Evolutionary conservation across 2,797 vertebrate species (phyloP), one percentile per base, ranked within the genome.

Genomic region (Paratrypauchen microcephalus): DNA sequence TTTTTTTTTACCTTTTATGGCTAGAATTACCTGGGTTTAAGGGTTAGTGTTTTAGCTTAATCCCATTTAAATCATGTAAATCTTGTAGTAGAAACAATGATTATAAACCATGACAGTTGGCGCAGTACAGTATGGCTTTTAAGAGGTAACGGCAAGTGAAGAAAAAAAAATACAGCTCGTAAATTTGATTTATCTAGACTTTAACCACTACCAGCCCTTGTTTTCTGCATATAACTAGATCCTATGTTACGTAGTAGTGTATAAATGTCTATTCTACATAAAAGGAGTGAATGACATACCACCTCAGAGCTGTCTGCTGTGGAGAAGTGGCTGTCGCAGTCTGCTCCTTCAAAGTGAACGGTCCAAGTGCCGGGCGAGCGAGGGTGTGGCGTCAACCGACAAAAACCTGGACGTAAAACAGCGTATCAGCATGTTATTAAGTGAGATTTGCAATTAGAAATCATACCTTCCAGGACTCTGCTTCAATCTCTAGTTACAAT

Each of bases 301-400:
- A 99, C 86, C 47, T 98, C 97, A 58, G 94, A 89, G 81, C 69
- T 95, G 70, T 98, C 97, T 1, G 91, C 76, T 45, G 81, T 67
- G 21, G 94, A 91, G 64, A 98, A 90, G 80, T 96, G 96, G 82
- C 91, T 97, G 80, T 98, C 97, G 5, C 95, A 97, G 84, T 98
- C 95, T 1, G 95, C 94, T 77, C 97, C 97, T 90, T 99, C 97
- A 16, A 99, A 99, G 84, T 96, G 95, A 80, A 99, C 92, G 0
- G 97, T 99, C 97, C 97, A 99, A 0, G 95, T 97, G 1, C 97
- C 97, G 0, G 96, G 96, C 0, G 97, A 96, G 2, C 95, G 96
- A 2, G 95, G 85, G 69, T 98, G 96, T 62, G 96, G 95, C 0
- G 79, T 87, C 62, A 99, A 82, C 28, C 96, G 94, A 84, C 97